Base-by-base conservation (phyloP, 2,888 invertebrate species). In the Lasioglossum malachurum region DNA sequence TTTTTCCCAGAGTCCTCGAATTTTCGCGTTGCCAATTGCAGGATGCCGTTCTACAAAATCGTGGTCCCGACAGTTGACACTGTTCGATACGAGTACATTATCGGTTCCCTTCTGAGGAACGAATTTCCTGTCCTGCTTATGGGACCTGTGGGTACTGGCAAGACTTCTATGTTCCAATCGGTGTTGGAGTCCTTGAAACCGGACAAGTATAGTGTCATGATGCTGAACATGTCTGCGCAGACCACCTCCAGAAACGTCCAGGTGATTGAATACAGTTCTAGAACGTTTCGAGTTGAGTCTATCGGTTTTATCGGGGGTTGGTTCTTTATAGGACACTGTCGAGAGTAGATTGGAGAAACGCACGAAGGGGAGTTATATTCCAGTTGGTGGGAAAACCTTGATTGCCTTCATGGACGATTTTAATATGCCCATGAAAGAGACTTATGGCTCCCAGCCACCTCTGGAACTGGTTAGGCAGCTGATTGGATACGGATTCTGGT, bases 371-470 rank as follows among this genome's bases (percentile, higher is more conserved):
- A 97, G 97, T 84, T 98, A 97, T 93, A 97, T 97, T 3, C 98
- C 98, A 0, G 96, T 97, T 41, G 98, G 97, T 89, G 97, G 98
- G 94, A 98, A 98, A 96, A 97, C 96, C 89, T 97, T 99, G 97
- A 97, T 98, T 83, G 97, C 97, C 14, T 98, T 98, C 94, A 97
- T 99, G 97, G 99, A 99, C 94, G 98, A 99, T 94, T 97, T 99
- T 92, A 98, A 98, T 96, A 98, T 98, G 98, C 98, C 98, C 0
- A 98, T 97, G 12, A 98, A 98, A 89, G 98, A 99, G 93, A 96
- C 96, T 23, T 98, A 98, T 94, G 98, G 98, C 0, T 98, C 98
- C 0, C 98, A 98, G 94, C 98, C 98, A 8, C 98, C 98, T 0
- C 95, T 99, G 12, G 98, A 99, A 95, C 96, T 98, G 74, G 96